Evolutionary conservation across 2,888 invertebrate species (phyloP).

Genomic region (Volucella bombylans): DNA sequence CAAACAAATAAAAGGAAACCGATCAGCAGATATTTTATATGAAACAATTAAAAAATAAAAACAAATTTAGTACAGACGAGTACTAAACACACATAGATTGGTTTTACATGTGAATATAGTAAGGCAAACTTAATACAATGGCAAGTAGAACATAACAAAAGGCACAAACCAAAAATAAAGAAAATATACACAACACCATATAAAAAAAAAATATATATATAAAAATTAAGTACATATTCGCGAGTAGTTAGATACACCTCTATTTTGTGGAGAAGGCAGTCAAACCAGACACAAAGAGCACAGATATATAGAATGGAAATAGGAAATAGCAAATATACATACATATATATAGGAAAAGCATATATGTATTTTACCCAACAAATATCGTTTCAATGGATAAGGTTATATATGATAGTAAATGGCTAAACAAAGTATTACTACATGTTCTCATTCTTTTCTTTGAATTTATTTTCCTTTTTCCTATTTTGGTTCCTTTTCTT

Average conservation of each 20-base stretch:
- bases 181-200: conserved; percentile 34
- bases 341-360: conserved; percentile 47
- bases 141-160: not conserved
- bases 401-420: conserved; percentile 50
- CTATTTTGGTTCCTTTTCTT: not conserved
- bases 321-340: no score
- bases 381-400: conserved; percentile 65
- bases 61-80: not conserved
- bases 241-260: conserved; percentile 49
- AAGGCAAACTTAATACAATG: no score
- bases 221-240: conserved; percentile 49
- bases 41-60: conserved; percentile 30
- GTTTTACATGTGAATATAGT: conserved; percentile 42
- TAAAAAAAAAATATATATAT: conserved; percentile 53
- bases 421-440: conserved; percentile 40
- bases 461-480: conserved; percentile 1
- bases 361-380: conserved; percentile 36
- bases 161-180: not conserved
- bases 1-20: conserved; percentile 44
- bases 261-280: conserved; percentile 46
- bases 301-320: conserved; percentile 52
- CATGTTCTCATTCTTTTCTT: not conserved
- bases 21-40: conserved; percentile 60
- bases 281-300: conserved; percentile 37
- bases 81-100: conserved; percentile 3